phyloP scores from a whole-genome alignment of 2,797 vertebrate genomes.

The Muscicapa striata region DNA sequence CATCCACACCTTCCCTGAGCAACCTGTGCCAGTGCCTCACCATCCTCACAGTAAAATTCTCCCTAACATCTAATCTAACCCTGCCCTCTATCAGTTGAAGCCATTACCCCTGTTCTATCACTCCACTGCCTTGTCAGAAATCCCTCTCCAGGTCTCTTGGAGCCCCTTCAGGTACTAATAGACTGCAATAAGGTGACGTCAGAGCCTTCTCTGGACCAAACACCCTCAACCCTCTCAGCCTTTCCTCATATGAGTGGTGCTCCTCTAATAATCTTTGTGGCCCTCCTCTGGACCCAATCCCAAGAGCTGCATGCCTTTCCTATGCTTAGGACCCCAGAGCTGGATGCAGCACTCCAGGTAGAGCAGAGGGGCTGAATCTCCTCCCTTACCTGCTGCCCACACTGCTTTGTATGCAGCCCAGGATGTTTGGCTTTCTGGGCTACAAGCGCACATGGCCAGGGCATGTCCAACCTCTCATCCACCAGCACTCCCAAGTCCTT shows the following conservation, averaged over 20 bases:
- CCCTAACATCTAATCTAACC: background rate
- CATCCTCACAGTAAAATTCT: background rate
- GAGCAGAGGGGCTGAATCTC: background rate
- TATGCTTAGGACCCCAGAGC: background rate
- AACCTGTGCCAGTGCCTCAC: background rate
- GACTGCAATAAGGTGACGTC: rapidly evolving
- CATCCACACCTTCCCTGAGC: background rate
- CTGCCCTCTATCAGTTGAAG: background rate
- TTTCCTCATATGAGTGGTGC: background rate
- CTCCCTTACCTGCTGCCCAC: background rate
- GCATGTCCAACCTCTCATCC: background rate
- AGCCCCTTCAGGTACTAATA: background rate
- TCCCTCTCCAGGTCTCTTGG: background rate
- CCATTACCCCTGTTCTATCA: rapidly evolving
- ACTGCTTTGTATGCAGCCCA: background rate
- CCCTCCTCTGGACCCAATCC: background rate
- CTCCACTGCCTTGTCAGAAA: background rate
- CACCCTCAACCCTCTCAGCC: background rate
- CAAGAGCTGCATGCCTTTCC: background rate
- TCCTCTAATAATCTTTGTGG: background rate
- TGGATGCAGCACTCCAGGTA: background rate
- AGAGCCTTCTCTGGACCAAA: background rate
- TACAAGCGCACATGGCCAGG: background rate
- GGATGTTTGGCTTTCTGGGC: background rate
- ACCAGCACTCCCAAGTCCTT: background rate